These are phyloP conservation scores for Anthopleura xanthogrammica DNA, from an alignment of 92 coral and sea anemone species.

Conservation along the genomic window DNA sequence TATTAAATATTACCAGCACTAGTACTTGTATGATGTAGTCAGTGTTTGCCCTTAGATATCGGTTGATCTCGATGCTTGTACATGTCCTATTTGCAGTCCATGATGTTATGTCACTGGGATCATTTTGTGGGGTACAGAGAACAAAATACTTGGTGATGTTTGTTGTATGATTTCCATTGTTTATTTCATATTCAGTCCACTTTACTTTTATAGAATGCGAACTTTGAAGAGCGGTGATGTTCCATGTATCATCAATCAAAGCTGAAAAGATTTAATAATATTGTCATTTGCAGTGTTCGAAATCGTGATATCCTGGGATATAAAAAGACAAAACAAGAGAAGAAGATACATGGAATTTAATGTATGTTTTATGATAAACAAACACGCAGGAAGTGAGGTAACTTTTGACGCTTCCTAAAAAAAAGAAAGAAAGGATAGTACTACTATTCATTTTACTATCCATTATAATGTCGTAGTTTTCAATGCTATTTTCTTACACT, in stretches of 20 bases:
- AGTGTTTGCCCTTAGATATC: neutral
- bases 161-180: too few species aligned
- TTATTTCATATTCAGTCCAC: neutral
- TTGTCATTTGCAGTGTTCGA: too few species aligned
- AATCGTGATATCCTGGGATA: too few species aligned
- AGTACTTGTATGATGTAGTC: slow-evolving; percentile 2
- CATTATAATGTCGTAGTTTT: too few species aligned
- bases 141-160: neutral
- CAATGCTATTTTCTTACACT: too few species aligned
- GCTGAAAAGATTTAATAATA: neutral
- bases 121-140: neutral
- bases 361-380: too few species aligned
- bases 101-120: neutral
- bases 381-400: too few species aligned
- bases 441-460: too few species aligned
- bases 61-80: neutral
- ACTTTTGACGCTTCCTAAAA: too few species aligned
- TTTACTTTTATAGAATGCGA: neutral
- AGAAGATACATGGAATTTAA: too few species aligned
- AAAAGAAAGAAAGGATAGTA: too few species aligned
- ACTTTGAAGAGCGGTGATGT: neutral
- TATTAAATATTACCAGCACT: neutral
- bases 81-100: neutral
- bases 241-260: slow-evolving; percentile 1
- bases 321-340: neutral